A percentile compares a stretch with the other conserved stretches of the same genome.
Conservation (phyloP, 2,888 invertebrate genomes). For the Clostera curtula region DNA sequence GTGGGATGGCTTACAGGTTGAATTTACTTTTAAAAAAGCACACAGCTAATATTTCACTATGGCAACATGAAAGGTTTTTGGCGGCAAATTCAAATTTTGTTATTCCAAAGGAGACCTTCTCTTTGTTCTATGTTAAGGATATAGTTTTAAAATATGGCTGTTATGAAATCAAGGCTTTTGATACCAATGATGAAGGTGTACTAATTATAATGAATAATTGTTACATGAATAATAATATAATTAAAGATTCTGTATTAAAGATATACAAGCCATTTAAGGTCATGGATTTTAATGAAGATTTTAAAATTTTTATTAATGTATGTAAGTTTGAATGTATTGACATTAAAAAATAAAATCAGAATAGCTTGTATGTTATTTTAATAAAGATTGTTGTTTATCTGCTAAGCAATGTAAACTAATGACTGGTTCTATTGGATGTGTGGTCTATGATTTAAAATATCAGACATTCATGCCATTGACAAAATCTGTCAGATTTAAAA, state of each 20-base stretch:
- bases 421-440: too few species aligned
- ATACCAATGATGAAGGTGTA: slow-evolving; percentile 33
- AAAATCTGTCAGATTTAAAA: too few species aligned
- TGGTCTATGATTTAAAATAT: too few species aligned
- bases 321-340: slow-evolving; percentile 50
- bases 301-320: slow-evolving; percentile 49
- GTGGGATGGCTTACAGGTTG: slow-evolving; percentile 58
- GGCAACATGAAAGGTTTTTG: slow-evolving; percentile 72
- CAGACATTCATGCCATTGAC: too few species aligned
- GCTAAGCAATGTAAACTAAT: too few species aligned
- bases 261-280: slow-evolving; percentile 48
- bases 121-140: slow-evolving; percentile 40
- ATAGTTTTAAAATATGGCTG: slow-evolving; percentile 45
- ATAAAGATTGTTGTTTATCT: too few species aligned
- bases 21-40: slow-evolving; percentile 59
- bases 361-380: too few species aligned
- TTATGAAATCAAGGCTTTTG: slow-evolving; percentile 36
- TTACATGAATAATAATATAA: slow-evolving; percentile 34
- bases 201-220: slow-evolving; percentile 42
- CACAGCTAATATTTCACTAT: slow-evolving; percentile 56
- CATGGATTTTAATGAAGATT: slow-evolving; percentile 24
- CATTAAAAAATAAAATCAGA: slow-evolving; percentile 10
- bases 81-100: slow-evolving; percentile 57
- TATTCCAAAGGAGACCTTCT: slow-evolving; percentile 45
- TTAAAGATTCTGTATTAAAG: slow-evolving; percentile 35